phyloP scores from a whole-genome alignment of 2,888 invertebrate species.

The Halocaridina rubra region DNA sequence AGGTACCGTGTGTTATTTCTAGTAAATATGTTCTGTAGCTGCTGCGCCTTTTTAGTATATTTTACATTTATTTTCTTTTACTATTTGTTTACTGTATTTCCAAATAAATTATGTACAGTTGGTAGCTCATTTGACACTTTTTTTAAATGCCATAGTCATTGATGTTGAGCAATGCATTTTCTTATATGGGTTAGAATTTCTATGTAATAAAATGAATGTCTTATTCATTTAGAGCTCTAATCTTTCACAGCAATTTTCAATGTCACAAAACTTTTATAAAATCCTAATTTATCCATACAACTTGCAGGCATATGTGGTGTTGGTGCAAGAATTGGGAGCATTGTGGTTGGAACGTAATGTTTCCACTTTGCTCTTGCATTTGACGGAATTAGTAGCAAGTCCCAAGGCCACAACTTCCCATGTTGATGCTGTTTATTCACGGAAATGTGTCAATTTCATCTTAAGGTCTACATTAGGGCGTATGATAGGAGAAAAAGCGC shows the following conservation, averaged over 20 bases:
- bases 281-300: no score
- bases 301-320: slow-evolving; percentile 92
- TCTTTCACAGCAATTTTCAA: no score
- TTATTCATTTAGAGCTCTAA: no score
- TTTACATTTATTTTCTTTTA: neutral
- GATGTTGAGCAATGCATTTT: no score
- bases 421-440: slow-evolving; percentile 96
- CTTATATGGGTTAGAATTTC: no score
- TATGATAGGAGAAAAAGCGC: slow-evolving; percentile 96
- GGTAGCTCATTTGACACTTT: neutral
- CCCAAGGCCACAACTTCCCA: slow-evolving; percentile 96
- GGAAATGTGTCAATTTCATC: slow-evolving; percentile 97
- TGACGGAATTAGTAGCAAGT: slow-evolving; percentile 90
- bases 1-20: slow-evolving; percentile 73
- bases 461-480: slow-evolving; percentile 90
- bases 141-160: no score
- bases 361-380: slow-evolving; percentile 85
- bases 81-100: neutral
- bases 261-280: no score
- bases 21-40: neutral
- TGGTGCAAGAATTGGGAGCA: slow-evolving; percentile 92
- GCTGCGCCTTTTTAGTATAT: neutral
- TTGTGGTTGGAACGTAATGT: slow-evolving; percentile 95
- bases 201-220: no score
- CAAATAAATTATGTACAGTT: neutral